Percentiles rank a stretch among this genome's conserved stretches.
Evolutionary conservation across 2,797 vertebrate genomes (phyloP).

Genomic region (Distichodus sexfasciatus): DNA sequence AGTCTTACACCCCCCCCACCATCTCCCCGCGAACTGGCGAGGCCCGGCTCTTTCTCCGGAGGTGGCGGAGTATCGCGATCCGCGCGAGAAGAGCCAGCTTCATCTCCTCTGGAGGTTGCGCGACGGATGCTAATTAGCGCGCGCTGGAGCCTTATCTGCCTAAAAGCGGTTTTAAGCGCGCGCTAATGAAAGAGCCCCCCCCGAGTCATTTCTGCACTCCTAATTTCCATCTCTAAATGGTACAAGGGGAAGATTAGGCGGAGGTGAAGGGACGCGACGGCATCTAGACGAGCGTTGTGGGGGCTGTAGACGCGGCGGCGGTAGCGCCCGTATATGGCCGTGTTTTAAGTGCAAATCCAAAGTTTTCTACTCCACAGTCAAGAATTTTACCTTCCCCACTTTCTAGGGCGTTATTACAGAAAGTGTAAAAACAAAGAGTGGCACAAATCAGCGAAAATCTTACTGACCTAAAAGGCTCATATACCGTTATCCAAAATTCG

Average conservation of each 20-base stretch:
- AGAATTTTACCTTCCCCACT: no score
- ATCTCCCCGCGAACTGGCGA: no score
- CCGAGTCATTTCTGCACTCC: conserved; percentile 70
- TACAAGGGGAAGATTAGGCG: conserved; percentile 74
- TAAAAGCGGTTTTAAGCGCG: conserved; percentile 60
- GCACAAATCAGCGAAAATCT: no score
- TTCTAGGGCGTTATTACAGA: no score
- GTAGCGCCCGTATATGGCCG: conserved; percentile 60
- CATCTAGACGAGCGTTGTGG: conserved; percentile 67
- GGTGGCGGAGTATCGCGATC: no score
- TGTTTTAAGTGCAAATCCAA: neutral
- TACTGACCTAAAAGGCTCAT: no score
- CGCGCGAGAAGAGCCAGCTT: no score
- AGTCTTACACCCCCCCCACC: no score
- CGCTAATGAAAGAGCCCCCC: conserved; percentile 65
- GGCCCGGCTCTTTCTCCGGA: no score
- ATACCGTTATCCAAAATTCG: no score
- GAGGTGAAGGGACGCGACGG: conserved; percentile 65
- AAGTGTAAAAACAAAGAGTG: no score
- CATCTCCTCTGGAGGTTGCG: neutral
- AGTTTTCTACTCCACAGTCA: no score
- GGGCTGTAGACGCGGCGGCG: conserved; percentile 66
- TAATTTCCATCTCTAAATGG: conserved; percentile 79
- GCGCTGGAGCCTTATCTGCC: neutral
- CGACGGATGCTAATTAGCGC: conserved; percentile 38